Evolutionary conservation across 1,140 invertebrate species (phyloP).

Genomic region (Bicyclus anynana): DNA sequence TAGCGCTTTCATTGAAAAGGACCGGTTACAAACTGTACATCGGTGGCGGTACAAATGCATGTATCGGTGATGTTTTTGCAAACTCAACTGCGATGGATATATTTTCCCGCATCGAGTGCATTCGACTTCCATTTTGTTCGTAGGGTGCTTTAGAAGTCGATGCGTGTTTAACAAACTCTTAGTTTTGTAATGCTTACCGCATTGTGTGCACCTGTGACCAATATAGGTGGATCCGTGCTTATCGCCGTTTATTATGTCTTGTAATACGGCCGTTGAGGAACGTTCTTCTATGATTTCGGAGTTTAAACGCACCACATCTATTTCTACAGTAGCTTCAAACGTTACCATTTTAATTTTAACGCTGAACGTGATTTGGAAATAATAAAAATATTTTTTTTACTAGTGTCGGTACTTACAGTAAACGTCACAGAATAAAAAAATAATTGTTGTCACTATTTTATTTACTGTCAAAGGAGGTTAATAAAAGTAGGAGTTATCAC

Average conservation of each 20-base stretch:
- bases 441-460: not conserved
- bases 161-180: conserved; percentile 41
- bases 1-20: conserved; percentile 33
- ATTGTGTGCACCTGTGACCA: conserved; percentile 32
- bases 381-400: not conserved
- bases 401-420: not conserved
- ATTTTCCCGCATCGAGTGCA: conserved; percentile 44
- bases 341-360: conserved; percentile 27
- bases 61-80: conserved; percentile 54
- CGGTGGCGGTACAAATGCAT: conserved; percentile 47
- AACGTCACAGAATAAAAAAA: conserved; percentile 4
- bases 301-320: conserved; percentile 44
- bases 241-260: conserved; percentile 40
- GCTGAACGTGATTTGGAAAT: not conserved
- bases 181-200: conserved; percentile 51
- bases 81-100: conserved; percentile 47
- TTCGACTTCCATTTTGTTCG: conserved; percentile 30
- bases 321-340: conserved; percentile 32
- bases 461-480: not conserved
- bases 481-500: too few species aligned
- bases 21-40: conserved; percentile 51
- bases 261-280: conserved; percentile 42
- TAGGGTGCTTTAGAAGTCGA: conserved; percentile 38
- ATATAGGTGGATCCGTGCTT: conserved; percentile 8
- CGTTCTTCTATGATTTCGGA: conserved; percentile 44